Conservation (phyloP, 37 sponge, comb jelly and placozoan genomes). For the Chondrilla cf. caribensis region DNA sequence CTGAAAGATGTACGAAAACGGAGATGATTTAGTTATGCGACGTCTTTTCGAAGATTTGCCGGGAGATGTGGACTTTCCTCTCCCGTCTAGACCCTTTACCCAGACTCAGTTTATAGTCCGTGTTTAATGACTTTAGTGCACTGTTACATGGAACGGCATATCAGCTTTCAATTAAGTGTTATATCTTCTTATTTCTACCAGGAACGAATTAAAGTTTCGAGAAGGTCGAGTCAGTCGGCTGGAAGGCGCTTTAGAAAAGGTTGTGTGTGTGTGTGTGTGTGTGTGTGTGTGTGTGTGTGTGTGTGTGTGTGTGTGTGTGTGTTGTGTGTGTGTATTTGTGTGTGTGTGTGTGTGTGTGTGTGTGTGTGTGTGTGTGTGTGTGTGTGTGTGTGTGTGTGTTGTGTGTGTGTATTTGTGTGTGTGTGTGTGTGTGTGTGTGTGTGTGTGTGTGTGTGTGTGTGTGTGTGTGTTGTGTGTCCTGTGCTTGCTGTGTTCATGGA, state of each 20-base stretch:
- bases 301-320: conserved; percentile 27
- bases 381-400: conserved; percentile 23
- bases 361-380: conserved; percentile 32
- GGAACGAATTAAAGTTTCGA: conserved; percentile 13
- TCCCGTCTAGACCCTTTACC: too few relatives aligned
- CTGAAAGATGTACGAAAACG: too few relatives aligned
- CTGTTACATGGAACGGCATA: too few relatives aligned
- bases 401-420: conserved; percentile 14
- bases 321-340: conserved; percentile 21
- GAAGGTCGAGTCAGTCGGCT: background rate
- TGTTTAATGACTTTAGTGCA: too few relatives aligned
- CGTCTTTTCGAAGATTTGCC: too few relatives aligned
- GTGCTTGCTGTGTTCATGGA: too few relatives aligned
- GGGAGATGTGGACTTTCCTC: too few relatives aligned
- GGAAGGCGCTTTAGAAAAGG: background rate
- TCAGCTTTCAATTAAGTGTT: background rate
- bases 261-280: conserved; percentile 1
- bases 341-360: conserved; percentile 7
- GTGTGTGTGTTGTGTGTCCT: conserved; percentile 18
- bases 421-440: conserved; percentile 29
- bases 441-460: conserved; percentile 11
- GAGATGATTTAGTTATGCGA: too few relatives aligned
- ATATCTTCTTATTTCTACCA: background rate
- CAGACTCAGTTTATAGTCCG: too few relatives aligned
- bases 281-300: background rate